phyloP scores from a whole-genome alignment of 2,888 invertebrate species.

The Drosophila lutescens region DNA sequence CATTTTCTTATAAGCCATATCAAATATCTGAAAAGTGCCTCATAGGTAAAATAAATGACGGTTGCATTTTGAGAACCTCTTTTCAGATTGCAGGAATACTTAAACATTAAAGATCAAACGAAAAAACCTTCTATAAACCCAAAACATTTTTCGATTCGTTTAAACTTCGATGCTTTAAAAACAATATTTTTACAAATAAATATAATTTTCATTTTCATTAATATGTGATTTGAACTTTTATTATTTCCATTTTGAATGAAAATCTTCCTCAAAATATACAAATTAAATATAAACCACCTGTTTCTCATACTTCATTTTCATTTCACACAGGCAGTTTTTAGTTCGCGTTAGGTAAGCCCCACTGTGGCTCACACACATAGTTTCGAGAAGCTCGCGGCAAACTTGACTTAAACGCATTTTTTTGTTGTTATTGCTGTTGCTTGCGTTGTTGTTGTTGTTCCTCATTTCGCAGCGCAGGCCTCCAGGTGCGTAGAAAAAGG shows the following conservation, averaged over 20 bases:
- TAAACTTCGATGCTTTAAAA: too few species aligned
- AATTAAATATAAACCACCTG: not conserved
- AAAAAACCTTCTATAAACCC: too few species aligned
- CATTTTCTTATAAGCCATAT: too few species aligned
- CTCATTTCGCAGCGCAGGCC: slow-evolving; percentile 51
- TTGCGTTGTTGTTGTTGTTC: slow-evolving; percentile 28
- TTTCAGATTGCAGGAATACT: not conserved
- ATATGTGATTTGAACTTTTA: too few species aligned
- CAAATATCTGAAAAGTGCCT: too few species aligned
- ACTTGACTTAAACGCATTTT: slow-evolving; percentile 78
- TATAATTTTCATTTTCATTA: too few species aligned
- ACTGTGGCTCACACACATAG: slow-evolving; percentile 30
- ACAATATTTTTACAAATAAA: too few species aligned
- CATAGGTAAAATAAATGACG: not conserved
- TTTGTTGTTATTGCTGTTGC: slow-evolving; percentile 30
- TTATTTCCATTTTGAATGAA: too few species aligned
- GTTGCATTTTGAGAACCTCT: not conserved
- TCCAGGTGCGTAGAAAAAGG: not conserved
- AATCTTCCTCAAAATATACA: not conserved
- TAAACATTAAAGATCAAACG: not conserved
- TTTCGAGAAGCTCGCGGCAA: slow-evolving; percentile 62
- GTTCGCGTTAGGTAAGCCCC: not conserved
- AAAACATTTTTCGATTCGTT: too few species aligned
- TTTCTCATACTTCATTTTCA: too few species aligned
- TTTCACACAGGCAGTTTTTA: too few species aligned